Evolutionary conservation across 1,140 invertebrate genomes (phyloP), one percentile per base, ranked within the genome.

Genomic region (Lordiphosa stackelbergi): DNA sequence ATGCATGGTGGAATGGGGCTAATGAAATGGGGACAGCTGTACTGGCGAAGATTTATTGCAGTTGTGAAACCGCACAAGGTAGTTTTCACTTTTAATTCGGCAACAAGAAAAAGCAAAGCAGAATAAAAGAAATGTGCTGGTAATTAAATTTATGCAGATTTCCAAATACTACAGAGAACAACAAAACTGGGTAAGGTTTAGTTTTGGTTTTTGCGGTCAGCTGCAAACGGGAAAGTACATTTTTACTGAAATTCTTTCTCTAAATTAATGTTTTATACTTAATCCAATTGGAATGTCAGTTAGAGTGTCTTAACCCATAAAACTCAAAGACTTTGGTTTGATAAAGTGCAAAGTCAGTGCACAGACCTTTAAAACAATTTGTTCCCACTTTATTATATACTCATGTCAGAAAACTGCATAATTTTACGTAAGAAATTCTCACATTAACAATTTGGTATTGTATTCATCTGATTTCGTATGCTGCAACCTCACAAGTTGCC

Each of bases 361-460:
- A 22, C 52, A 42, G 42, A 57, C 43, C 47, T 47, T 47, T 5
- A 31, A 31, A 34, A 19, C 28, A 46, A 65, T 65, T 54, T 24
- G 22, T 36, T n/a, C 9, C 22, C 36, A 51, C 19, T 12, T 24
- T 34, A 11, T 51, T 40, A 19, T 51, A 51, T 51, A 24, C 11
- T 12, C 22, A 37, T 28, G 40, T 19, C 13, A 0, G 2, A n/a
- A 11, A 57, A 31, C 11, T 37, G 38, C 37, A 41, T 24, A 55
- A 42, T 59, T 74, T 78, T 62, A 75, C 59, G 68, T 74, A 81
- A 81, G 72, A 83, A 83, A 75, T 83, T 81, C 75, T 83, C 75
- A 81, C 75, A 83, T 81, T 75, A 68, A 61, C 65, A 69, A 83
- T 83, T 62, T 64, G 56, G 58, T 70, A 81, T 81, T 81, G 75